Base-by-base conservation (phyloP, 2,113 vertebrate species). In the Microtus montanus region DNA sequence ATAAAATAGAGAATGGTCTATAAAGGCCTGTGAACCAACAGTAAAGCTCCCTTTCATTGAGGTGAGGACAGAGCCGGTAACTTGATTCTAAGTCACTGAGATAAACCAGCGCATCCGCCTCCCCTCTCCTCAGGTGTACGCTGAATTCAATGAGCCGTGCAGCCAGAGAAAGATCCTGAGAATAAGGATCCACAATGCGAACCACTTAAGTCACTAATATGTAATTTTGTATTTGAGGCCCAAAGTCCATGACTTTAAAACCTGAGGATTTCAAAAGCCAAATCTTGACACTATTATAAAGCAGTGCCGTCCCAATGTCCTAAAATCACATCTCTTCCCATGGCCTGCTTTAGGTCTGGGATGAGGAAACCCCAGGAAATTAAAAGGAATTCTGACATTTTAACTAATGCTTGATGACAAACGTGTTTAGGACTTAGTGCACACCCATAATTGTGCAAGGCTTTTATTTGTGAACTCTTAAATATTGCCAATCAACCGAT, bases 331-430 rank as follows among this genome's bases (percentile, higher is more conserved):
- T 49, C 90, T 78, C 17, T 90, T 95, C 49, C 90, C 84, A 82
- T 77, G 44, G 90, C 54, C 91, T 74, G 93, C 61, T 94, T 92
- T 73, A 95, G 52, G 68, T n/a, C 33, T 92, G 22, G 14, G 44
- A 24, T 90, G 86, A 87, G 70, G 47, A 96, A 91, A 96, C 91
- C 3, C 52, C 86, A 88, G 77, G 73, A 68, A 87, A 86, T 64
- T 15, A 75, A 82, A 82, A 89, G 91, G 66, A 92, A 88, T 79
- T 91, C 49, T 90, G 35, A 84, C 61, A 70, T 91, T 90, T 95
- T 95, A 93, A 93, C 71, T 58, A 94, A n/a, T 14, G 35, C 24
- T 63, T 71, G 28, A 68, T 54, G 66, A 61, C 63, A 64, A 87
- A 89, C n/a, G 70, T 91, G 61, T 68, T 96, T 49, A 75, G 71